A percentile compares a stretch with the other conserved stretches of the same genome.
phyloP scores from a whole-genome alignment of 2,888 invertebrate genomes.

The Steinernema scapterisci region DNA sequence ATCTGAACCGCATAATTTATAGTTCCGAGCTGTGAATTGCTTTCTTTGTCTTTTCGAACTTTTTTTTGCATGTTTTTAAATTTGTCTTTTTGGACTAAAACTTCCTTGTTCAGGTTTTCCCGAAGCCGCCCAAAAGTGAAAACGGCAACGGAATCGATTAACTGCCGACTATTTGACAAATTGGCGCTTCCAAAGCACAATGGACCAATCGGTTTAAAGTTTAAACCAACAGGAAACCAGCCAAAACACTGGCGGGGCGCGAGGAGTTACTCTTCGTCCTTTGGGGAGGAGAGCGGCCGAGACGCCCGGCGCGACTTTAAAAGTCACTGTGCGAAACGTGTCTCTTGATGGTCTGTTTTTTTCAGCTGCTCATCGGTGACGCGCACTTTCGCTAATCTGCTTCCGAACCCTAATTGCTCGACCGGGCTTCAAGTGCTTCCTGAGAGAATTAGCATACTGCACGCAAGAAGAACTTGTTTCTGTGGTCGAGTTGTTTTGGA shows the following conservation, averaged over 20 bases:
- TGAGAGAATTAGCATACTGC: constrained; percentile 15
- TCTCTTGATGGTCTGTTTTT: constrained; percentile 11
- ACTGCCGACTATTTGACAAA: neutral
- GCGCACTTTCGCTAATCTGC: neutral
- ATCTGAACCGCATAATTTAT: no score
- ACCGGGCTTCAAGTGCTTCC: neutral
- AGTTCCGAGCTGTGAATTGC: no score
- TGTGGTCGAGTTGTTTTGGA: neutral
- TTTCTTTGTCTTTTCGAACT: no score
- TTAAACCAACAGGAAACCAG: constrained; percentile 19
- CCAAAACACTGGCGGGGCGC: neutral
- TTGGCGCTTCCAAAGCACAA: neutral
- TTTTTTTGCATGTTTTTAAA: no score
- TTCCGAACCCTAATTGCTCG: constrained; percentile 21
- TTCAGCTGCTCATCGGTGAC: neutral
- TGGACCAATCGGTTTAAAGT: neutral
- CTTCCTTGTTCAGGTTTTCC: no score
- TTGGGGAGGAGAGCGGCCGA: neutral
- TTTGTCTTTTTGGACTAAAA: no score
- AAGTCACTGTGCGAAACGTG: constrained; percentile 16
- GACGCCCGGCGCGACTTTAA: constrained; percentile 11
- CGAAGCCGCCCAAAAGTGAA: no score
- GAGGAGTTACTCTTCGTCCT: neutral
- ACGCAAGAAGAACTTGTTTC: neutral
- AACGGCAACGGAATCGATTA: no score